A percentile compares a stretch with the other conserved stretches of the same genome.
phyloP scores from a whole-genome alignment of 2,113 vertebrate genomes.

The Lamprotornis superbus region DNA sequence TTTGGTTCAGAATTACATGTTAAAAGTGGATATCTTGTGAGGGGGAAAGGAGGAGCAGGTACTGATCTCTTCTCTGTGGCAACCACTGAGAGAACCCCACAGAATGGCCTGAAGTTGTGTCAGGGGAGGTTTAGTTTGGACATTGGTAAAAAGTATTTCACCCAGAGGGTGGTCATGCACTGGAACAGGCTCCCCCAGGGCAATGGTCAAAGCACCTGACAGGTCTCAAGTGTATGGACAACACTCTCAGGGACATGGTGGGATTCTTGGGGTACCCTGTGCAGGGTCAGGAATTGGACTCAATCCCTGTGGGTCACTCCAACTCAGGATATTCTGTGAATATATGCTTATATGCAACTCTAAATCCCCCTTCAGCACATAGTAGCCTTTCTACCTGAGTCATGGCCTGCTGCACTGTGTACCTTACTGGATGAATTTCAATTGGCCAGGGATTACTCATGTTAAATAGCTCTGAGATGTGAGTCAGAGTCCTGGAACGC shows the following conservation, averaged over 20 bases:
- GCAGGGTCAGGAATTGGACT: neutral
- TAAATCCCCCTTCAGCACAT: neutral
- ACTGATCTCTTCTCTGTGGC: neutral
- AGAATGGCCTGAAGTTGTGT: neutral
- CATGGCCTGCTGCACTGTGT: neutral
- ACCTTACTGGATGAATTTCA: neutral
- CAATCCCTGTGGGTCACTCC: neutral
- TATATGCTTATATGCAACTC: neutral
- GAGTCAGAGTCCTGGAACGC: neutral
- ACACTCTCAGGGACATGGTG: neutral
- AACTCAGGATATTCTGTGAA: neutral
- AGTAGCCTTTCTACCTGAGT: neutral
- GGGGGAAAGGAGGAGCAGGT: neutral
- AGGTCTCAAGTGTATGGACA: neutral
- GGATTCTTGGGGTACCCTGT: neutral
- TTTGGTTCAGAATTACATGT: neutral
- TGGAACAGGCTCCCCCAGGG: neutral
- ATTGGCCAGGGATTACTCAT: neutral
- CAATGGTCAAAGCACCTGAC: neutral
- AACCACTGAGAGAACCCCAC: neutral
- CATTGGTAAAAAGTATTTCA: neutral
- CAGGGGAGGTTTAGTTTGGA: neutral
- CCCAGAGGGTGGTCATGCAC: neutral
- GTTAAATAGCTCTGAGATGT: neutral
- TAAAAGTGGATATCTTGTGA: neutral